Base-by-base conservation (phyloP, 1,140 invertebrate genomes). In the Eubasilissa regina region DNA sequence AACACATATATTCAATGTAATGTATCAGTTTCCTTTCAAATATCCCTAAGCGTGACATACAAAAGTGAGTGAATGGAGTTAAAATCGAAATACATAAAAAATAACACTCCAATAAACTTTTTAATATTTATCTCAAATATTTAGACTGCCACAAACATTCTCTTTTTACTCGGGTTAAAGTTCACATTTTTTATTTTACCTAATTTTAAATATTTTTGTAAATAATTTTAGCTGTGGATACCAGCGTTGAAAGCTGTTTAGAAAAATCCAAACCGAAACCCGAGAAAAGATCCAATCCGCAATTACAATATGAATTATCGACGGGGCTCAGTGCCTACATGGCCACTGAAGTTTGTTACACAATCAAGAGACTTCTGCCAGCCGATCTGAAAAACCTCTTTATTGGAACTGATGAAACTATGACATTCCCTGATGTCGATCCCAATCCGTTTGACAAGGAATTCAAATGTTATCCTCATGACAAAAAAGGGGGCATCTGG, bases 341-440 rank as follows among this genome's bases (percentile, higher is more conserved):
- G 89, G 92, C 92, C 45, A 92, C 91, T 21, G 93, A 94, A 84
- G 90, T 97, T 3, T 90, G 92, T n/a, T 98, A 98, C 85, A 93
- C 95, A 4, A 89, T 98, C 1, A 94, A 95, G 83, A 89, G 97
- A 56, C 87, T 99, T 13, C 85, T 98, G 75, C 92, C 95, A 0
- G 97, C 96, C 3, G 97, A 98, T 89, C 87, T 96, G 12, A 97
- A 97, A 70, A 89, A 90, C 11, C 85, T 97, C 4, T 96, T 96
- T 84, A 79, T 43, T 45, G 84, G 81, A 9, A 87, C 85, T n/a
- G 84, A 84, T 8, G 85, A 87, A 35, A 21, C 78, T 48, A 43
- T 19, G 11, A 58, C 66, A 17, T 80, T 78, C 62, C 78, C 85
- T 4, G 83, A 80, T 72, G 83, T 91, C 19, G 86, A 91, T 80